Evolutionary conservation across 2,113 vertebrate species (phyloP).

Genomic region (Mionectes macconnelli): DNA sequence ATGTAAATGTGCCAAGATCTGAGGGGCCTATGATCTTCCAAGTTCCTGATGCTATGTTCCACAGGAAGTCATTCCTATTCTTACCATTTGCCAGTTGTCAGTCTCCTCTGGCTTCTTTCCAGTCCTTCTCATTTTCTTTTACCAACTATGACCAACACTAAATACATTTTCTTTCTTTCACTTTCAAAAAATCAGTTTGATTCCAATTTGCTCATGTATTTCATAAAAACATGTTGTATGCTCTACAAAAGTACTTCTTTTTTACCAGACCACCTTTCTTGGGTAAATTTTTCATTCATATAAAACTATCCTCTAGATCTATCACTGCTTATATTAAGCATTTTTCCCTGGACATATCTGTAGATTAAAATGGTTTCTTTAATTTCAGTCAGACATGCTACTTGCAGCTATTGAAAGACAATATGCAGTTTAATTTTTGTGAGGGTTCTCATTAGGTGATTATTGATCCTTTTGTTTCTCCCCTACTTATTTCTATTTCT

Average conservation of each 20-base stretch:
- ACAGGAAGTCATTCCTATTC: constrained; percentile 26
- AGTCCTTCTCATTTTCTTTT: constrained; percentile 36
- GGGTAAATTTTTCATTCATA: neutral
- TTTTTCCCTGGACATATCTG: neutral
- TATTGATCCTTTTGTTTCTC: neutral
- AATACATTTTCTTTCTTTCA: neutral
- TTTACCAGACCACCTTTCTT: neutral
- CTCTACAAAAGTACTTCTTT: neutral
- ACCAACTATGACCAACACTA: neutral
- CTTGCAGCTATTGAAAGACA: neutral
- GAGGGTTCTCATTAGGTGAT: neutral
- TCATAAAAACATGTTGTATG: neutral
- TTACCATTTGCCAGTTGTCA: neutral
- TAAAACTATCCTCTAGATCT: neutral
- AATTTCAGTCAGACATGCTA: neutral
- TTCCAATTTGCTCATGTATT: neutral
- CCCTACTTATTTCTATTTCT: neutral
- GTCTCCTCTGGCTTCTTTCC: constrained; percentile 29
- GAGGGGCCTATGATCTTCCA: constrained; percentile 23
- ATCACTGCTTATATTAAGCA: neutral
- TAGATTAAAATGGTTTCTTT: neutral
- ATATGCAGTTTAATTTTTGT: neutral
- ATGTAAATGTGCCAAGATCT: constrained; percentile 59
- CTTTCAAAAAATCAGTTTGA: neutral
- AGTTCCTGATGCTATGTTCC: constrained; percentile 30